A percentile compares a stretch with the other conserved stretches of the same genome.
These are phyloP conservation scores for Plodia interpunctella DNA, from an alignment of 1,140 invertebrate species.

Conservation along the genomic window DNA sequence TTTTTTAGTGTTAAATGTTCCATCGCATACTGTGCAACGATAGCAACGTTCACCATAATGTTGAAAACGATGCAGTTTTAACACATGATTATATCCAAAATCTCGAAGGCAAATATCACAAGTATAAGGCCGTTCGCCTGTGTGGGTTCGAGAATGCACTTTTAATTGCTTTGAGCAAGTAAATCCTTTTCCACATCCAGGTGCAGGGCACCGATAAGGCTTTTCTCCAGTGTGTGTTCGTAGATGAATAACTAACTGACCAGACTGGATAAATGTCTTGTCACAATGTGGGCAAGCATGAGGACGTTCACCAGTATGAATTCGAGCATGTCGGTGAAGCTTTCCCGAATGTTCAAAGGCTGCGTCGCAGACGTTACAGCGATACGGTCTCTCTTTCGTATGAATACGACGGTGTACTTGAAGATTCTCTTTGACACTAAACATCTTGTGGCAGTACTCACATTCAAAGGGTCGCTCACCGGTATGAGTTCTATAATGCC, in stretches of 20 bases:
- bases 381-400: constrained; percentile 91
- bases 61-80: constrained; percentile 92
- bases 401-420: constrained; percentile 95
- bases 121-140: constrained; percentile 88
- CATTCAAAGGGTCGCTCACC: constrained; percentile 92
- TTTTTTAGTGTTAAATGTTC: constrained; percentile 93
- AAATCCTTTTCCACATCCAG: constrained; percentile 90
- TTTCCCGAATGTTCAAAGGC: constrained; percentile 96
- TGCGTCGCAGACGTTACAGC: constrained; percentile 92
- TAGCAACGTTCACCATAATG: constrained; percentile 95
- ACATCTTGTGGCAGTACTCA: constrained; percentile 94
- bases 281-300: constrained; percentile 95
- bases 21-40: constrained; percentile 93
- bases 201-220: constrained; percentile 90
- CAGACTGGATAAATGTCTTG: constrained; percentile 93
- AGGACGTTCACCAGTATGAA: constrained; percentile 93
- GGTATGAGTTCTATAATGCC: constrained; percentile 94
- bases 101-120: constrained; percentile 80
- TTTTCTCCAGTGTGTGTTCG: constrained; percentile 94
- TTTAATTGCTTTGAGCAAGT: constrained; percentile 94
- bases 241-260: constrained; percentile 90
- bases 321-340: constrained; percentile 93
- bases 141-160: constrained; percentile 90
- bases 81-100: constrained; percentile 92
- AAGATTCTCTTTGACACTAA: constrained; percentile 94